Percentiles rank a stretch among this genome's conserved stretches.
These are phyloP conservation scores for Petrolisthes manimaculis DNA, from an alignment of 2,888 invertebrate species.

Conservation along the genomic window DNA sequence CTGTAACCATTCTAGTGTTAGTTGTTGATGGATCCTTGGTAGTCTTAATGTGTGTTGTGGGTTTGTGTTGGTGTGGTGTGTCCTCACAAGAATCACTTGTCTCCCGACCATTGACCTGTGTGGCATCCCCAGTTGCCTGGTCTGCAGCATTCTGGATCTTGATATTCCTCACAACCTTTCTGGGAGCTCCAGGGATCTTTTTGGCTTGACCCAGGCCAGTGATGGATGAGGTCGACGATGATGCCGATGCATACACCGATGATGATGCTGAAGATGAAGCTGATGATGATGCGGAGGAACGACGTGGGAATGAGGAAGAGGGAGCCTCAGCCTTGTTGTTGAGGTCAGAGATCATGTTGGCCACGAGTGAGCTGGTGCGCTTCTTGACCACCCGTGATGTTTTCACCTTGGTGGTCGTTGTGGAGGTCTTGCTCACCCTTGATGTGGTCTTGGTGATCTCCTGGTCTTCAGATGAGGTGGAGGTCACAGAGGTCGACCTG, in stretches of 20 bases:
- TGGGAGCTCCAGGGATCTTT: constrained; percentile 31
- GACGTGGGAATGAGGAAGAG: background rate
- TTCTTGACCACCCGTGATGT: constrained; percentile 54
- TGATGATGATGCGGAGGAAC: background rate
- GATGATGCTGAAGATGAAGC: constrained; percentile 12
- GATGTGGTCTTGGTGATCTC: constrained; percentile 16
- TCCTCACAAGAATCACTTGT: constrained; percentile 1
- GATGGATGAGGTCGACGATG: background rate
- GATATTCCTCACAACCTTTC: constrained; percentile 27
- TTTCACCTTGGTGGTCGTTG: constrained; percentile 52
- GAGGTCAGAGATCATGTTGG: constrained; percentile 49
- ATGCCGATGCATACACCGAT: background rate
- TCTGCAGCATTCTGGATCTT: constrained; percentile 16
- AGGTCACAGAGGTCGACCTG: background rate
- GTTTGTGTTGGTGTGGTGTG: background rate
- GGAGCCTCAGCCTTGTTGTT: constrained; percentile 36
- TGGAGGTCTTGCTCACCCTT: constrained; percentile 20
- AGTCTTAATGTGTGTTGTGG: background rate
- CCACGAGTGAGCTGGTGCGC: constrained; percentile 40
- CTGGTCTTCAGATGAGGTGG: constrained; percentile 2
- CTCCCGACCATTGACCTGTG: background rate
- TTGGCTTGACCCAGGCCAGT: background rate
- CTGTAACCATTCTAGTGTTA: background rate
- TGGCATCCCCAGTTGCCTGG: background rate
- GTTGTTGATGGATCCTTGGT: background rate